These are phyloP conservation scores for Microcebus tavaratra DNA, from an alignment of 2,113 vertebrate genomes.

Conservation along the genomic window DNA sequence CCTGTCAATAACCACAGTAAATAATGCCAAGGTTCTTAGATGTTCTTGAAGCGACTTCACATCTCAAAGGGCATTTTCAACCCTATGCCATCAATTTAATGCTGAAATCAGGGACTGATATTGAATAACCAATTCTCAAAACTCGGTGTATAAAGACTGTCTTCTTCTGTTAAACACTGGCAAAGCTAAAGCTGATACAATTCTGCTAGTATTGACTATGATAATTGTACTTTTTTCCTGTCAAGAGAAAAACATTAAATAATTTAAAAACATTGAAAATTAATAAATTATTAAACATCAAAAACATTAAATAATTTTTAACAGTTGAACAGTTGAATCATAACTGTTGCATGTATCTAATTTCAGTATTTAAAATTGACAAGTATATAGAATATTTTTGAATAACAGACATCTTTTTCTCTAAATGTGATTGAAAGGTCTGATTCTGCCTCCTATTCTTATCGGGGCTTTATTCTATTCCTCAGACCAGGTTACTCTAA, in stretches of 20 bases:
- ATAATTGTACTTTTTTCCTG: conserved; percentile 17
- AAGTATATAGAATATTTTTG: background rate
- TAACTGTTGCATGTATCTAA: background rate
- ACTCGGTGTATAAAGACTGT: conserved; percentile 1
- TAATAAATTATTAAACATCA: background rate
- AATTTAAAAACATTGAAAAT: background rate
- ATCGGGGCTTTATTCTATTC: conserved; percentile 25
- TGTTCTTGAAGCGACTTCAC: background rate
- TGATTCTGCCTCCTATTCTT: conserved; percentile 11
- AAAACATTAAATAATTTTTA: conserved; percentile 38
- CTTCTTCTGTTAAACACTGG: conserved; percentile 26
- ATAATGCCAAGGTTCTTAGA: conserved; percentile 23
- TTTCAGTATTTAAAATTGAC: conserved; percentile 48
- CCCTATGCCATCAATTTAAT: background rate
- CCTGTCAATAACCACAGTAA: conserved; percentile 80
- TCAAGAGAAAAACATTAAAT: conserved; percentile 43
- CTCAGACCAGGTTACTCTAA: background rate
- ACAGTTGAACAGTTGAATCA: conserved; percentile 26
- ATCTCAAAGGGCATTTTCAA: background rate
- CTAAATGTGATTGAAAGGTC: background rate
- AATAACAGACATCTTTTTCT: background rate
- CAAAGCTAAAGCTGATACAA: conserved; percentile 2
- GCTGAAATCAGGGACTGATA: background rate
- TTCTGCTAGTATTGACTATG: background rate
- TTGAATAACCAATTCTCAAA: conserved; percentile 29